Conservation (phyloP, 1,140 invertebrate genomes). For the Cyrtorhinus lividipennis region DNA sequence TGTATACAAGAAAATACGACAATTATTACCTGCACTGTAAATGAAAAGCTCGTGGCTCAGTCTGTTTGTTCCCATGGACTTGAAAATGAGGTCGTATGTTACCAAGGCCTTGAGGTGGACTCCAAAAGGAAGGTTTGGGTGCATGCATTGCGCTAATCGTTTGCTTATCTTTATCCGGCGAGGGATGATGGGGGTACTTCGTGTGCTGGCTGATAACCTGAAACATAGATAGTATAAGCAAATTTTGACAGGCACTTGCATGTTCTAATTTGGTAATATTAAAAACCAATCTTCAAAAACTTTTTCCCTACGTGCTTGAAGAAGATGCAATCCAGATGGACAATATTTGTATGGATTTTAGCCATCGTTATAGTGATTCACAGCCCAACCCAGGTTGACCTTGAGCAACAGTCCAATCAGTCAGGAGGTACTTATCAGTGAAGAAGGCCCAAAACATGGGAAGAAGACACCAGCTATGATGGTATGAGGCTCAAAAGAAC, state of each 20-base stretch:
- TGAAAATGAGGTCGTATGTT: conserved; percentile 87
- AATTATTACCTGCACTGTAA: conserved; percentile 51
- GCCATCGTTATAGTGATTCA: too few species aligned
- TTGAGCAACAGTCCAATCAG: too few species aligned
- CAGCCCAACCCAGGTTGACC: too few species aligned
- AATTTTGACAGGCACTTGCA: neutral
- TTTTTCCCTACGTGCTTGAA: neutral
- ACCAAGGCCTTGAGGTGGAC: conserved; percentile 89
- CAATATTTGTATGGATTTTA: too few species aligned
- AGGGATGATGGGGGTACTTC: conserved; percentile 80
- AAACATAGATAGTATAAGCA: conserved; percentile 26
- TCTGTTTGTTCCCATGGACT: conserved; percentile 70
- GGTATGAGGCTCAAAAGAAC: too few species aligned
- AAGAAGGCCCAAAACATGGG: too few species aligned
- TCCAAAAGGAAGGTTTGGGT: conserved; percentile 78
- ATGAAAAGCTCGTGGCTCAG: conserved; percentile 75
- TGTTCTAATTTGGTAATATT: neutral
- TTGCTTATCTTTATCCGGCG: conserved; percentile 82
- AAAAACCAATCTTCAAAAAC: neutral
- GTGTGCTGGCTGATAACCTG: conserved; percentile 60
- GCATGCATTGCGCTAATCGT: conserved; percentile 86
- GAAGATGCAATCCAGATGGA: neutral
- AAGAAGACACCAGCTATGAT: too few species aligned
- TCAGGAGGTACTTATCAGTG: too few species aligned
- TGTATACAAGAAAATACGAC: neutral